Conservation (phyloP, 1,140 invertebrate species). For the Helicoverpa zea region DNA sequence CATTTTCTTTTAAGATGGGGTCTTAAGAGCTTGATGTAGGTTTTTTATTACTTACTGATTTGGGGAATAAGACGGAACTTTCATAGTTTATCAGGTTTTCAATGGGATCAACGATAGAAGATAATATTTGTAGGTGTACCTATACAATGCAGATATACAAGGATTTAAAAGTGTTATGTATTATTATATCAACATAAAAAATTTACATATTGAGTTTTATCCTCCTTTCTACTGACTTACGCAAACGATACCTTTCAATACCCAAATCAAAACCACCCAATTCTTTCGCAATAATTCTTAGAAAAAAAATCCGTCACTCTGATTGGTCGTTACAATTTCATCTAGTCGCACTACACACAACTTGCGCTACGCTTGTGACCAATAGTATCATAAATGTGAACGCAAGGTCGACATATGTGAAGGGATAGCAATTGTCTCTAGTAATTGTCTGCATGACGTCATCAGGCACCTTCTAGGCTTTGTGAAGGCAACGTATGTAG, state of each 20-base stretch:
- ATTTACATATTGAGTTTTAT: too few relatives aligned
- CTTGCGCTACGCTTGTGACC: background rate
- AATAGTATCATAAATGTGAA: constrained; percentile 9
- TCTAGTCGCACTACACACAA: background rate
- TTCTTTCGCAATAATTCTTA: constrained; percentile 10
- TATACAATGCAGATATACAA: too few relatives aligned
- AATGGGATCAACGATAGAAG: too few relatives aligned
- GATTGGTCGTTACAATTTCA: constrained; percentile 1
- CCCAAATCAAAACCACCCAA: constrained; percentile 5
- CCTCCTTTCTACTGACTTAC: too few relatives aligned
- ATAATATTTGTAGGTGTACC: too few relatives aligned
- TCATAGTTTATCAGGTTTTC: too few relatives aligned
- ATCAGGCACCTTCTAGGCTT: constrained; percentile 20
- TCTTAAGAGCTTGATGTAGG: too few relatives aligned
- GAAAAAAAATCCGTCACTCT: constrained; percentile 20
- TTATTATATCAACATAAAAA: too few relatives aligned
- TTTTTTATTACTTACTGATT: too few relatives aligned
- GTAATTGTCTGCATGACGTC: constrained; percentile 37
- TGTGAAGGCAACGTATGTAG: constrained; percentile 31
- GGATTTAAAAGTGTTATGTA: too few relatives aligned
- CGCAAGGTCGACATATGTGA: constrained; percentile 23
- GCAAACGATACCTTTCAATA: background rate
- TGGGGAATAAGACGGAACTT: too few relatives aligned
- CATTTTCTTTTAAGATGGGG: too few relatives aligned
- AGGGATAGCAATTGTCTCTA: constrained; percentile 40